A percentile compares a stretch with the other conserved stretches of the same genome.
phyloP scores from a whole-genome alignment of 2,113 vertebrate species.

The Phalacrocorax brasilianus region DNA sequence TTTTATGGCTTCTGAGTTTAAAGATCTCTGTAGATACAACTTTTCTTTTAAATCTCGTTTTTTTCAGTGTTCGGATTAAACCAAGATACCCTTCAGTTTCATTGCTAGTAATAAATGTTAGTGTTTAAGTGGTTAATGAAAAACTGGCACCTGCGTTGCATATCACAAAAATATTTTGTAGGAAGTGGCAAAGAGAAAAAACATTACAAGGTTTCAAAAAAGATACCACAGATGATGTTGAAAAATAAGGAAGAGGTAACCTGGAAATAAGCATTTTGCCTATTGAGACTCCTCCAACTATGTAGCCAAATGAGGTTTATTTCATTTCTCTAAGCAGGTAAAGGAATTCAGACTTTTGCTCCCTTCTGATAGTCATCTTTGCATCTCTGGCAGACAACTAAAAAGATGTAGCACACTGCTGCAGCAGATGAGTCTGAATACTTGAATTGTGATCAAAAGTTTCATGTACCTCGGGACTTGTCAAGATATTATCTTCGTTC shows the following conservation, averaged over 20 bases:
- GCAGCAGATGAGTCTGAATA: neutral
- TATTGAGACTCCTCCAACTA: neutral
- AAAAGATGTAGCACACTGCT: neutral
- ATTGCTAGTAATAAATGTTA: neutral
- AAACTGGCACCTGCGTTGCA: neutral
- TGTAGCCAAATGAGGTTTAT: neutral
- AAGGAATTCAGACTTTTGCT: neutral
- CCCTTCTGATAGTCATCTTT: neutral
- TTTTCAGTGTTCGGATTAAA: neutral
- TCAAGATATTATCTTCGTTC: neutral
- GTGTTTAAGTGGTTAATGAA: neutral
- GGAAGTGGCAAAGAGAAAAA: neutral
- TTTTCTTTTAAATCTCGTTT: neutral
- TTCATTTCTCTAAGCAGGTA: neutral
- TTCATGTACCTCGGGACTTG: neutral
- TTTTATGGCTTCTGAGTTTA: neutral
- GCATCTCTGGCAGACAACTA: neutral
- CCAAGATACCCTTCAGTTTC: neutral
- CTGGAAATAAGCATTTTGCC: neutral
- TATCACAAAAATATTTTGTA: neutral
- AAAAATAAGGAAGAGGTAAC: neutral
- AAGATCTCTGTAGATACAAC: neutral
- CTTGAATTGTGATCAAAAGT: constrained; percentile 19
- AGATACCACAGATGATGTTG: neutral
- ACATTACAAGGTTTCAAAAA: neutral